A percentile compares a stretch with the other conserved stretches of the same genome.
phyloP scores from a whole-genome alignment of 2,888 invertebrate species.

The Cybosia mesomella region DNA sequence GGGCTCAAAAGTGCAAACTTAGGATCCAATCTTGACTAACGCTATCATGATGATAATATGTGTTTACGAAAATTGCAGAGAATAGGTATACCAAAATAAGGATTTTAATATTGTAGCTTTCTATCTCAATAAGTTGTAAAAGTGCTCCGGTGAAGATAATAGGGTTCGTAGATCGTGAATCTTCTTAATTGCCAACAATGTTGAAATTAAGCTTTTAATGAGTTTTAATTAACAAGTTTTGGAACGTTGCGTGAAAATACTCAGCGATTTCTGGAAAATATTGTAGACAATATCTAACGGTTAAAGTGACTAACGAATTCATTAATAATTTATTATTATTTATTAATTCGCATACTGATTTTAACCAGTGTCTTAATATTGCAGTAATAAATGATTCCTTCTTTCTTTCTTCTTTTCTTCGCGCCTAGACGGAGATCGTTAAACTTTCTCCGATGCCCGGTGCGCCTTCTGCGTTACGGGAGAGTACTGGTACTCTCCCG shows the following conservation, averaged over 20 bases:
- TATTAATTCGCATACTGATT: neutral
- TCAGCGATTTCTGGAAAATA: slow-evolving; percentile 65
- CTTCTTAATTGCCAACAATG: slow-evolving; percentile 85
- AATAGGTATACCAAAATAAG: slow-evolving; percentile 42
- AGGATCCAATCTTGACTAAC: too few species aligned
- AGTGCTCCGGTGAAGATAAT: slow-evolving; percentile 75
- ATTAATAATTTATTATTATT: slow-evolving; percentile 28
- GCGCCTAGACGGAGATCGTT: too few species aligned
- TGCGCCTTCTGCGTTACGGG: too few species aligned
- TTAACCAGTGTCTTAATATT: neutral
- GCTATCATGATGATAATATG: neutral
- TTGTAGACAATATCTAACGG: slow-evolving; percentile 54
- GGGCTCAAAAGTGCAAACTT: too few species aligned
- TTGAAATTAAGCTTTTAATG: slow-evolving; percentile 84
- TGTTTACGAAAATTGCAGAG: neutral
- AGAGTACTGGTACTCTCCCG: too few species aligned
- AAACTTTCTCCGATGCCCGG: too few species aligned
- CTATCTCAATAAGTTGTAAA: slow-evolving; percentile 76
- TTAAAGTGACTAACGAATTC: slow-evolving; percentile 34
- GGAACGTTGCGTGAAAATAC: slow-evolving; percentile 73
- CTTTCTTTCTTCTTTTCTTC: too few species aligned
- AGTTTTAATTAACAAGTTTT: slow-evolving; percentile 84
- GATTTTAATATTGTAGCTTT: slow-evolving; percentile 70
- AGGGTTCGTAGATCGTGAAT: slow-evolving; percentile 82
- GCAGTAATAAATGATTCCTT: too few species aligned